Percentiles rank a stretch among this genome's conserved stretches.
These are phyloP conservation scores for Pelosia muscerda DNA, from an alignment of 2,888 invertebrate genomes.

Conservation along the genomic window DNA sequence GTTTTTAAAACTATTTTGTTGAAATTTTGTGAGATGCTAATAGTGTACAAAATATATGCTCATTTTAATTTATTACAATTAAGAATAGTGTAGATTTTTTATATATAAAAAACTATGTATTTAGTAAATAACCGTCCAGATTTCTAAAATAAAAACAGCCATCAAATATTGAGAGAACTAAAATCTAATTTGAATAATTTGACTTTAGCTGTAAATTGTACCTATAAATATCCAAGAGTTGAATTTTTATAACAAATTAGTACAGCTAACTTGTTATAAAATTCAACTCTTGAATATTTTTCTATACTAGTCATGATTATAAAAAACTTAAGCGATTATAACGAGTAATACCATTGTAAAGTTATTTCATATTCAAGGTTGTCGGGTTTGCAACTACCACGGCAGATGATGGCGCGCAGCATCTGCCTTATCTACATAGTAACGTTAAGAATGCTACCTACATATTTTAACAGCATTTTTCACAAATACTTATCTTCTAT, in stretches of 20 bases:
- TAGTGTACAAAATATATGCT: background rate
- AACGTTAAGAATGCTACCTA: background rate
- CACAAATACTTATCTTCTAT: background rate
- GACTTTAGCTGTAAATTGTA: background rate
- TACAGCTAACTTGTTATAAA: background rate
- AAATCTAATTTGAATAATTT: background rate
- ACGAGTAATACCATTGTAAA: slow-evolving; percentile 33
- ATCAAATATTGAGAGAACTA: background rate
- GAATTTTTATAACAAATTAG: too few relatives aligned
- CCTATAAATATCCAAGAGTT: too few relatives aligned
- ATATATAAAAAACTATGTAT: background rate
- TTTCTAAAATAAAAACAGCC: background rate
- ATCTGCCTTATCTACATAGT: slow-evolving; percentile 15
- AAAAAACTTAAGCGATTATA: slow-evolving; percentile 42
- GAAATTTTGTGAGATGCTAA: background rate
- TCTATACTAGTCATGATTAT: background rate
- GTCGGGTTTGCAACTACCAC: slow-evolving; percentile 33
- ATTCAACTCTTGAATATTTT: background rate
- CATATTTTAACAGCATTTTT: slow-evolving; percentile 7
- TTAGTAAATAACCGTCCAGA: background rate
- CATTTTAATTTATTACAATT: background rate
- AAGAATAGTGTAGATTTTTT: background rate
- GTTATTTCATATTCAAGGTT: slow-evolving; percentile 42
- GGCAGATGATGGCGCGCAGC: slow-evolving; percentile 6
- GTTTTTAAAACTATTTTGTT: background rate